Base-by-base conservation (phyloP, 2,797 vertebrate genomes). In the Otolemur crassicaudatus region DNA sequence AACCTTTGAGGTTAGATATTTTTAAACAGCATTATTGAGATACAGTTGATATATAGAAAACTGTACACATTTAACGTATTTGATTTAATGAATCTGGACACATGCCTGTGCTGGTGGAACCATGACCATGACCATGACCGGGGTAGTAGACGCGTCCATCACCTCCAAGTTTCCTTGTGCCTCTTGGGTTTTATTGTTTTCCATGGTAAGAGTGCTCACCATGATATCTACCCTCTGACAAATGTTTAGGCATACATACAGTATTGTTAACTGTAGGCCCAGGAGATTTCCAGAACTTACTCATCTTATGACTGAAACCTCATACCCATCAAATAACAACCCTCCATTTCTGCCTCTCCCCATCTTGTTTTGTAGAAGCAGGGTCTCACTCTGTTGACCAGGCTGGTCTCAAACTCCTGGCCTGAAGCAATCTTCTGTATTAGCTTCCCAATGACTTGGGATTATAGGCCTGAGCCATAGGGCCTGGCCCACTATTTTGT, bases 81-180 rank as follows among this genome's bases (percentile, higher is more conserved):
- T 22, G 17, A 4, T 16, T 69, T 22, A 61, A 3, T 29, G 46
- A 70, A 43, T 84, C n/a, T 19, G 13, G 60, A 22, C 23, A 7
- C 31, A 6, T 2, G 27, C 14, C 0, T 43, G 10, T 16, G 31
- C 4, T 46, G 4, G 0, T 9, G 5, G 19, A 82, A 14, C 70
- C 6, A 19, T 60, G 23, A 16, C 46, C 6, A 19, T 60, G 23
- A 16, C 46, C 8, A 2, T 13, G 12, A 3, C 25, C 60, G 61
- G 27, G 27, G 31, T 37, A 46, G 12, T 5, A 13, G 31, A 16
- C 16, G 16, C 13, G 22, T 37, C 29, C 43, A 9, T 31, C n/a
- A 5, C 6, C 25, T 20, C 23, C 16, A 16, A 9, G 6, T 60
- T 72, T 69, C 56, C 56, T 75, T 37, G 25, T n/a, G 12, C 79